Evolutionary conservation across 2,797 vertebrate genomes (phyloP).

Genomic region (Catostomus latipinnis): DNA sequence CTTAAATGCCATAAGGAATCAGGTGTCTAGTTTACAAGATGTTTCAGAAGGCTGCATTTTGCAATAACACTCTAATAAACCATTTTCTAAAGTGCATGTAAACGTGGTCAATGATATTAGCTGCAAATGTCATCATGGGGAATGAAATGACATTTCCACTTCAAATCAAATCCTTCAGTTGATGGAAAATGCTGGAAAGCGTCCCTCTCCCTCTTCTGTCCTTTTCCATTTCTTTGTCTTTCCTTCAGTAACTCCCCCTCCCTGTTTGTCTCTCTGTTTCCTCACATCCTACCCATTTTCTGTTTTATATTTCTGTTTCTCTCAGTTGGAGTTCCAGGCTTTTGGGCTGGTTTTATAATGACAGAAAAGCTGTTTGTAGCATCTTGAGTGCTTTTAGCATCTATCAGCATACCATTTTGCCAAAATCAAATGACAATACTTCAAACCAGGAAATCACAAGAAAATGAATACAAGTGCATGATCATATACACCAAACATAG

Average conservation of each 20-base stretch:
- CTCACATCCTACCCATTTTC: neutral
- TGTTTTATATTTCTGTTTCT: neutral
- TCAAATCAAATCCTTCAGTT: slow-evolving; percentile 39
- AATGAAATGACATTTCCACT: slow-evolving; percentile 60
- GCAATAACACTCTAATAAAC: no score
- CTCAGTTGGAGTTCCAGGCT: neutral
- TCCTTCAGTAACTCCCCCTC: neutral
- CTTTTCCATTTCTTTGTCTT: slow-evolving; percentile 8
- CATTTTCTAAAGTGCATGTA: no score
- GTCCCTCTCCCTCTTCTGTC: neutral
- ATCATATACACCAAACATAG: neutral
- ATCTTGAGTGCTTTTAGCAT: neutral
- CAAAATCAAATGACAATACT: no score
- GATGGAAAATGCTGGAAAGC: slow-evolving; percentile 10
- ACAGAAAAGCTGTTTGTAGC: neutral
- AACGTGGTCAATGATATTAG: neutral
- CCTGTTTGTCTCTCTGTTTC: slow-evolving; percentile 4
- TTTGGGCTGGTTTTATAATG: neutral
- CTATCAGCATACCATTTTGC: slow-evolving; percentile 15
- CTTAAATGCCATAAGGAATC: no score
- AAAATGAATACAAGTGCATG: slow-evolving; percentile 11
- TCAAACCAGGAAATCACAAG: slow-evolving; percentile 4
- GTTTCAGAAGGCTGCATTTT: no score
- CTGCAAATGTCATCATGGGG: slow-evolving; percentile 50
- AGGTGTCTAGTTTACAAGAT: neutral